Base-by-base conservation (phyloP, 1,140 invertebrate genomes). In the Campoletis sonorensis region DNA sequence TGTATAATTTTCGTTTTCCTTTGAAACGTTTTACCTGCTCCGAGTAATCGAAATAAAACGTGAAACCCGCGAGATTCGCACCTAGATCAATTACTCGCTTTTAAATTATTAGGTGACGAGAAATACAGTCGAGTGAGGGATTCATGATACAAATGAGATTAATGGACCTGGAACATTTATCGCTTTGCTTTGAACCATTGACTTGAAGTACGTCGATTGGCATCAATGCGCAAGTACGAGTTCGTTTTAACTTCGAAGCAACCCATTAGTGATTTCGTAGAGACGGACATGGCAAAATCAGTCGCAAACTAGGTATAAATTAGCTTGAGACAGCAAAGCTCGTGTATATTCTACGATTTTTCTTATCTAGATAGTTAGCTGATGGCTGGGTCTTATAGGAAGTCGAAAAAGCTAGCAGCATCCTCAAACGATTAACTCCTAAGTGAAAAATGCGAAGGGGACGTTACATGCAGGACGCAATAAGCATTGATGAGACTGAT, bases 1-100 rank as follows among this genome's bases (percentile, higher is more conserved):
- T 64, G 8, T 64, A 64, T 77, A 77, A 77, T 77, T 77, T 77
- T 77, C 73, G 30, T 77, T 77, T 77, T 77, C 73, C 18, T 77
- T 77, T 18, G 54, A 64, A 61, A 77, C 49, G 27, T 7, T 77
- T 77, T 64, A 54, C 72, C 45, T 37, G 54, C 73, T 45, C 8
- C 3, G 54, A n/a, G 23, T 15, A 4, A 18, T 51, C 16, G 27
- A 23, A 33, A 54, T 54, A 3, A 37, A 18, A 54, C 40, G 61
- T 23, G 23, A 23, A 61, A 64, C 54, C 7, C 23, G 11, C 4
- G 49, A 45, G 40, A 27, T 58, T 61, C 51, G 54, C 73, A 77
- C 73, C 73, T 77, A 21, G 51, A 27, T 16, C 49, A 61, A 77
- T 77, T 77, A 37, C 73, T 61, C 73, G 51, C 26, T 77, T 64